Evolutionary conservation across 1,140 invertebrate species (phyloP).

Genomic region (Acromyrmex heyeri): DNA sequence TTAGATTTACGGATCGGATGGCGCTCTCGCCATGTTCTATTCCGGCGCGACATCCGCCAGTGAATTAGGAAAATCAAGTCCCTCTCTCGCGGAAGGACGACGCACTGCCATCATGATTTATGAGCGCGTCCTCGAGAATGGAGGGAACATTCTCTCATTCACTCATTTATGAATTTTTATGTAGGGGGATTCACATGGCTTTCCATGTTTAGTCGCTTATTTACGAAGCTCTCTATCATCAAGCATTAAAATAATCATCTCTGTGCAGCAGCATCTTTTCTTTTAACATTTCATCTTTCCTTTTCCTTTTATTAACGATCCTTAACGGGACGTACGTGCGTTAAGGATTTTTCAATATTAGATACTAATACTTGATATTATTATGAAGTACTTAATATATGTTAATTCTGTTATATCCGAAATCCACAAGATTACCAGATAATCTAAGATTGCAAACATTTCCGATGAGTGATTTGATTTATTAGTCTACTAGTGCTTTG

Average conservation of each 20-base stretch:
- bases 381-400: background rate
- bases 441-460: constrained; percentile 10
- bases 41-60: constrained; percentile 70
- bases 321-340: background rate
- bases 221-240: constrained; percentile 55
- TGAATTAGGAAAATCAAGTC: constrained; percentile 50
- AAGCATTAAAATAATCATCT: constrained; percentile 11
- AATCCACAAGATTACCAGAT: background rate
- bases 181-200: constrained; percentile 39
- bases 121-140: constrained; percentile 42
- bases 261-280: background rate
- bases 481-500: background rate
- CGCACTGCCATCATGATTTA: constrained; percentile 32
- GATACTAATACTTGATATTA: background rate
- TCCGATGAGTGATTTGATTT: background rate
- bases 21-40: constrained; percentile 35
- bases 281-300: constrained; percentile 7
- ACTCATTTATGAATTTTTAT: constrained; percentile 73
- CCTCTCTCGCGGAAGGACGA: constrained; percentile 33
- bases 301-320: background rate
- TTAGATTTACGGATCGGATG: constrained; percentile 76
- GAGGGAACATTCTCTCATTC: constrained; percentile 39
- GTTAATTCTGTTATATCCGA: background rate
- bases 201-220: constrained; percentile 55
- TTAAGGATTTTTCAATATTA: background rate